Base-by-base conservation (phyloP, 2,888 invertebrate genomes). In the Galerucella calmariensis region DNA sequence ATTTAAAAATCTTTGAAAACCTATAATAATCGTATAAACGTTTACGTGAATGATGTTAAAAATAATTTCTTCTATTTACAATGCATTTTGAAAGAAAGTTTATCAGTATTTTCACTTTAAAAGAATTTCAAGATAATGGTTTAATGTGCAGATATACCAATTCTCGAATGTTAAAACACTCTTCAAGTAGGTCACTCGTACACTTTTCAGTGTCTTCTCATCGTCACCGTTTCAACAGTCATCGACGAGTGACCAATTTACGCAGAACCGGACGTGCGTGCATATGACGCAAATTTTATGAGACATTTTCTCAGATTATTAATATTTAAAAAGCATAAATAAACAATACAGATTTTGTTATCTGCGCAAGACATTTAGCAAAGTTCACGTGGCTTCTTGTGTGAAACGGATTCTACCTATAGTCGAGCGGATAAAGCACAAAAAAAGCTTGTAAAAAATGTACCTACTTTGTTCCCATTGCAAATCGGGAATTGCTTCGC, bases 171-270 rank as follows among this genome's bases (percentile, higher is more conserved):
- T 75, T 74, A 61, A 76, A 78, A 72, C 3, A 35, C 71, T 76
- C 67, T 72, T 59, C 53, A 79, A 73, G 72, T 78, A 71, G 78
- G 78, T 79, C 77, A 75, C 5, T 65, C 63, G 63, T 58, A 73
- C 69, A 63, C 68, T 65, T 46, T 59, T 46, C 67, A 48, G 67
- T 65, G 70, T 68, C 73, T 67, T 71, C 74, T 67, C 75, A 73
- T 77, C 77, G 73, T 11, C 67, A 46, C 35, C 10, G 61, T 35
- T 12, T 61, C 14, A 41, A 10, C n/a, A 44, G 63, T 44, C 20
- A 16, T 11, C 16, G n/a, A 63, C 12, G 24, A 63, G 12, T 65
- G 63, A 44, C 46, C 46, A 44, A 46, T 14, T 59, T 27, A 65
- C 46, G 12, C 61, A 61, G 61, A 16, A 35, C 35, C 27, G 61